phyloP scores from a whole-genome alignment of 2,888 invertebrate genomes.

The Lepidonotus clava region DNA sequence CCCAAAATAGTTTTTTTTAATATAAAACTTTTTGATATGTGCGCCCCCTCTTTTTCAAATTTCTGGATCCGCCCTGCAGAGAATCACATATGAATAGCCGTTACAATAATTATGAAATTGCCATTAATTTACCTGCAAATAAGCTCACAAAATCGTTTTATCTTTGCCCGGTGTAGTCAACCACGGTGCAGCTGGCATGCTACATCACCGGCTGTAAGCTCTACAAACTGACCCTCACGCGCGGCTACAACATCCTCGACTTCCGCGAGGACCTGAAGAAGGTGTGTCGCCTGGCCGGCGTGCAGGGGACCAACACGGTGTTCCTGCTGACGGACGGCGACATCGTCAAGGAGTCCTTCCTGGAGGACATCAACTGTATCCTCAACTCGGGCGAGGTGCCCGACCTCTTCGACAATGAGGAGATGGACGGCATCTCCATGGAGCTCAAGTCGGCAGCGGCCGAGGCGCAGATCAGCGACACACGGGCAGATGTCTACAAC shows the following conservation, averaged over 20 bases:
- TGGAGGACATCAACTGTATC: constrained; percentile 80
- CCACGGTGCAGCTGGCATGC: constrained; percentile 76
- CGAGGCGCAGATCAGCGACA: constrained; percentile 77
- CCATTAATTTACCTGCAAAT: no score
- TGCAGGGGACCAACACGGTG: constrained; percentile 75
- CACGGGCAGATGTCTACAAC: constrained; percentile 74
- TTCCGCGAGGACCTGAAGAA: constrained; percentile 79
- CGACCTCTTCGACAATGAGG: constrained; percentile 80
- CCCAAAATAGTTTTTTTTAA: no score
- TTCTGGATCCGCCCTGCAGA: no score
- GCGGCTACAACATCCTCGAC: constrained; percentile 75
- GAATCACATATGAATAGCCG: no score
- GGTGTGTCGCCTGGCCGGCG: constrained; percentile 74
- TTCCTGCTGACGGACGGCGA: constrained; percentile 79
- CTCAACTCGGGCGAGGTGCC: constrained; percentile 80
- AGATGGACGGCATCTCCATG: constrained; percentile 79
- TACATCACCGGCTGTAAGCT: constrained; percentile 77
- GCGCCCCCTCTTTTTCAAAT: no score
- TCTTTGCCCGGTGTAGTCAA: no score
- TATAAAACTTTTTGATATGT: no score
- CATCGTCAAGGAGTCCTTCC: constrained; percentile 79
- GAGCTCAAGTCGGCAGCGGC: constrained; percentile 78
- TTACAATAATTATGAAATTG: no score
- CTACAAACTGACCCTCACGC: constrained; percentile 76
- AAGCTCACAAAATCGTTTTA: no score